Evolutionary conservation across 1,140 invertebrate genomes (phyloP), one percentile per base, ranked within the genome.

Genomic region (Brachionus asplanchnoidis): DNA sequence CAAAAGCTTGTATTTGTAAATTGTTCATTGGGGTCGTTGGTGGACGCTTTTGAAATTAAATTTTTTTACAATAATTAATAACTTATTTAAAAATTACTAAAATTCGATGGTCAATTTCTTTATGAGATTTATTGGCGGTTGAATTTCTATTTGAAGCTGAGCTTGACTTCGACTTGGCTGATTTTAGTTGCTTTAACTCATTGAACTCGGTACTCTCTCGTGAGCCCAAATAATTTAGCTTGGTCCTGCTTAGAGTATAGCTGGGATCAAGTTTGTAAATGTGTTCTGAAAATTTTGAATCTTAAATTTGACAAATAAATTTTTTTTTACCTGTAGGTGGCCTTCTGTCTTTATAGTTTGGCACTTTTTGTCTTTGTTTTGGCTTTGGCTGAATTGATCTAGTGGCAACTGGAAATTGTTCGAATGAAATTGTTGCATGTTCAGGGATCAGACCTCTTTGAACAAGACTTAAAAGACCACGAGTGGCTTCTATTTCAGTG

Each of bases 401-500:
- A 7, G 73, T 46, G 4, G 42, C 44, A 3, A 77, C 87, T 40
- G 89, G 89, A 46, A 89, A 88, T 23, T 89, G 89, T 60, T 90
- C 89, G 85, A 90, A 87, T 28, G 88, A 89, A 53, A 90, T 84
- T 77, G 89, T 87, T 23, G 89, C 88, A 26, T 88, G 87, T 14
- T 88, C 88, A 14, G 89, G 89, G 36, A 90, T 89, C 14, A 90
- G 85, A 23, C 89, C 89, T 82, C 89, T 26, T 85, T 90, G 87
- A 12, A 90, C 85, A 42, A 90, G 83, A 86, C 88, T 89, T 9
- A 90, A 85, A 26, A 90, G 89, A 2, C 89, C 89, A 44, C 87
- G 88, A 68, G 86, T 87, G 4, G 89, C 88, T 88, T 90, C 89
- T 28, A 87, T 87, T 79, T 89, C 89, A 32, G 86, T 86, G 56